phyloP scores from a whole-genome alignment of 1,140 invertebrate genomes.

The Drosophila pseudoananassae region DNA sequence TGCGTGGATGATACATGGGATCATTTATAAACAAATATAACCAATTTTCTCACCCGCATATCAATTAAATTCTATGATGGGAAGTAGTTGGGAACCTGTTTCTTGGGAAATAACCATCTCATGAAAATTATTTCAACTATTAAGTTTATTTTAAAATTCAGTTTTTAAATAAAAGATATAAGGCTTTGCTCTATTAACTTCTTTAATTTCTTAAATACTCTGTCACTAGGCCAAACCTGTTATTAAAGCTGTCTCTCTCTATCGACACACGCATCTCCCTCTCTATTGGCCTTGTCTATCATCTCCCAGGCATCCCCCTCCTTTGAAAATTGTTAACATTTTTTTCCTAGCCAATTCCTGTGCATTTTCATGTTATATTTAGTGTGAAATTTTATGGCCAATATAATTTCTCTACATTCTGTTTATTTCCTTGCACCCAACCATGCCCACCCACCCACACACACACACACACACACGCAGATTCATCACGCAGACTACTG shows the following conservation, averaged over 20 bases:
- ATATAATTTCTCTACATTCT: slow-evolving; percentile 41
- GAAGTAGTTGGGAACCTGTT: not conserved
- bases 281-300: slow-evolving; percentile 13
- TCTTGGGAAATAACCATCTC: no score
- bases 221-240: slow-evolving; percentile 33
- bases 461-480: slow-evolving; percentile 1
- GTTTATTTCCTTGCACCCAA: slow-evolving; percentile 35
- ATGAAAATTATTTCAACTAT: no score
- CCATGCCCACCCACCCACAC: slow-evolving; percentile 3
- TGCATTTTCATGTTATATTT: slow-evolving; percentile 26
- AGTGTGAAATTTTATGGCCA: slow-evolving; percentile 45
- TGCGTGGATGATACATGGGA: not conserved
- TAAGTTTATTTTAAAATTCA: no score
- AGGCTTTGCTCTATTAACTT: not conserved
- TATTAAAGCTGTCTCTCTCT: slow-evolving; percentile 26
- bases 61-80: slow-evolving; percentile 2
- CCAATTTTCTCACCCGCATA: slow-evolving; percentile 22
- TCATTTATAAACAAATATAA: not conserved
- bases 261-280: slow-evolving; percentile 19
- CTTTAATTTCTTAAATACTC: slow-evolving; percentile 8
- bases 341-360: slow-evolving; percentile 28
- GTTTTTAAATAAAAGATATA: no score
- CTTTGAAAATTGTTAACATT: slow-evolving; percentile 15
- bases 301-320: not conserved
- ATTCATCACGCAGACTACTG: slow-evolving; percentile 24